Evolutionary conservation across 2,888 invertebrate genomes (phyloP).

Genomic region (Drosophila testacea): DNA sequence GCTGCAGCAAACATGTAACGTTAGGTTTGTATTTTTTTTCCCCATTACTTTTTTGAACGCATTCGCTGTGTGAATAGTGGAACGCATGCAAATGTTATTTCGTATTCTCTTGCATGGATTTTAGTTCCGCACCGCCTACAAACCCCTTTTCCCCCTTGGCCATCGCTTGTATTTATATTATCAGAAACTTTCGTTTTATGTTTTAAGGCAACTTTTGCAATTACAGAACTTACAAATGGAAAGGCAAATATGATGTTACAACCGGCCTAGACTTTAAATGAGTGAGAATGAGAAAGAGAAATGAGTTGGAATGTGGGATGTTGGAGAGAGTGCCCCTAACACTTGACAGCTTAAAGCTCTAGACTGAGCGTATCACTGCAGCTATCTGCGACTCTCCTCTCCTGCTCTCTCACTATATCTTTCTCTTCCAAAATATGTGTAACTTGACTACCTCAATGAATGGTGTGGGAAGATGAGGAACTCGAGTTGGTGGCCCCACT

Average conservation of each 20-base stretch:
- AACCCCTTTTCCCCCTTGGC: not conserved
- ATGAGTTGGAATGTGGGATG: not conserved
- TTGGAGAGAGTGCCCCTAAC: conserved; percentile 29
- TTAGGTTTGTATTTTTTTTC: conserved; percentile 31
- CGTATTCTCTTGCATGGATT: conserved; percentile 49
- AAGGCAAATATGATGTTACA: conserved; percentile 40
- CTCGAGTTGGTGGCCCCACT: conserved; percentile 53
- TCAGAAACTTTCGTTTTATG: conserved; percentile 54
- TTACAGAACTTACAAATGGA: conserved; percentile 61
- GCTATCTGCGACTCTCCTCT: conserved; percentile 19
- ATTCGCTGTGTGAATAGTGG: conserved; percentile 37
- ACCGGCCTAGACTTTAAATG: conserved; percentile 10
- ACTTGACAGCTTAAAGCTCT: conserved; percentile 30
- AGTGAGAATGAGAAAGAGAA: conserved; percentile 5
- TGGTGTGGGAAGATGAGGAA: conserved; percentile 9
- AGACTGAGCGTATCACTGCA: conserved; percentile 40
- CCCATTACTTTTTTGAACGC: conserved; percentile 18
- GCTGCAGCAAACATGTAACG: conserved; percentile 59
- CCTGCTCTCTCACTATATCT: not conserved
- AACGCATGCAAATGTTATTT: conserved; percentile 57
- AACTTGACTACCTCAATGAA: conserved; percentile 32
- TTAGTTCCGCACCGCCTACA: conserved; percentile 1
- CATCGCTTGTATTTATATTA: conserved; percentile 33
- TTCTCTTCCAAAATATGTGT: conserved; percentile 7
- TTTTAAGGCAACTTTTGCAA: conserved; percentile 66